Conservation (phyloP, 1,140 invertebrate species). For the Caerostris extrusa region DNA sequence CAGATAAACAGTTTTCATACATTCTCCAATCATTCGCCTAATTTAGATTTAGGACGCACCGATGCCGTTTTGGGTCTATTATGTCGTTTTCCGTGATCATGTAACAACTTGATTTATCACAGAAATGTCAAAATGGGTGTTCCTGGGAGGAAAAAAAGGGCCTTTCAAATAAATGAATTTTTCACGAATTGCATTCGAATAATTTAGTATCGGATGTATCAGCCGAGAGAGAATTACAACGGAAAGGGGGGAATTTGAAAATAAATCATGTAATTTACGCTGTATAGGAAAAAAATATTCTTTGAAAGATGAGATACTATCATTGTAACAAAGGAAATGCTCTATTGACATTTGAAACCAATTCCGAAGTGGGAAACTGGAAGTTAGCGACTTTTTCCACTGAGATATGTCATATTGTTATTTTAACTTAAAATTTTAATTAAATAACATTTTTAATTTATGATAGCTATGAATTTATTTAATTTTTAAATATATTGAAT, state of each 20-base stretch:
- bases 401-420: too few relatives aligned
- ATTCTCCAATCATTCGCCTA: slow-evolving; percentile 39
- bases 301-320: background rate
- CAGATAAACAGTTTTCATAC: slow-evolving; percentile 46
- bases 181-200: slow-evolving; percentile 45
- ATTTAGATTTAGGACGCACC: slow-evolving; percentile 40
- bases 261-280: slow-evolving; percentile 15
- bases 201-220: slow-evolving; percentile 36
- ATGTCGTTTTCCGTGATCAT: slow-evolving; percentile 41
- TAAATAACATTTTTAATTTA: too few relatives aligned
- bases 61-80: slow-evolving; percentile 33
- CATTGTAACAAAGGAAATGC: background rate
- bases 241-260: background rate
- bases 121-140: slow-evolving; percentile 27
- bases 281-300: background rate
- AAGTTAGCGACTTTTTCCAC: too few relatives aligned
- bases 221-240: slow-evolving; percentile 13
- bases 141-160: background rate
- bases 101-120: slow-evolving; percentile 40
- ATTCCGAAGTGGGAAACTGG: too few relatives aligned
- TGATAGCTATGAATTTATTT: too few relatives aligned
- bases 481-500: too few relatives aligned
- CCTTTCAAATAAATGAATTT: slow-evolving; percentile 41
- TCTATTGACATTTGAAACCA: too few relatives aligned
- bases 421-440: too few relatives aligned